Conservation (phyloP, 2,888 invertebrate species). For the Adelphocoris suturalis region DNA sequence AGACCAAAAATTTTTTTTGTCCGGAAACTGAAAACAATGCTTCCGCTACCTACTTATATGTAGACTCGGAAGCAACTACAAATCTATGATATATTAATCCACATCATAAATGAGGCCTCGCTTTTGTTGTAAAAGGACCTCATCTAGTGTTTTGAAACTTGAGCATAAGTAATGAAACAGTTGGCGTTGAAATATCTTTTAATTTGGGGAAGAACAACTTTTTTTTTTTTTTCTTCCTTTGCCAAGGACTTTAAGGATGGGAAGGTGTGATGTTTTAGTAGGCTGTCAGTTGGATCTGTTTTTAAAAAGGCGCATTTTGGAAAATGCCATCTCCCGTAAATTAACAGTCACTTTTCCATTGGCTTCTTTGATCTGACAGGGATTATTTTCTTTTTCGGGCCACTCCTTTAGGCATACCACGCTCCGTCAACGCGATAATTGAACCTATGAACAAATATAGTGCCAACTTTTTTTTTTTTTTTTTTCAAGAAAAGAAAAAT, state of each 20-base stretch:
- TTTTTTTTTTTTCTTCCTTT: background rate
- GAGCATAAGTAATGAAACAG: conserved; percentile 41
- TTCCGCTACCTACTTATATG: too few relatives aligned
- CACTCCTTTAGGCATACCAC: background rate
- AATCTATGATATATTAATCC: background rate
- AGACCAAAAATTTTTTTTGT: too few relatives aligned
- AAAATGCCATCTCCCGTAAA: conserved; percentile 23
- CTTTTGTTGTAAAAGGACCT: conserved; percentile 33
- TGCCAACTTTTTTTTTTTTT: background rate
- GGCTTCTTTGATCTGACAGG: conserved; percentile 4
- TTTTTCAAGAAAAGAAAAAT: too few relatives aligned
- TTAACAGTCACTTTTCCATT: background rate
- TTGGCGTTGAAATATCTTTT: conserved; percentile 47
- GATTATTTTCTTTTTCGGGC: conserved; percentile 8
- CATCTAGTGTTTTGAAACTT: conserved; percentile 31
- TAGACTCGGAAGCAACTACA: background rate
- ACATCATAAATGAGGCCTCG: background rate
- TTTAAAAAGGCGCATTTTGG: background rate
- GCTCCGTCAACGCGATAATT: background rate
- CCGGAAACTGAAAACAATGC: too few relatives aligned
- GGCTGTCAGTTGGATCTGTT: conserved; percentile 2
- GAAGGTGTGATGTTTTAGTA: conserved; percentile 1
- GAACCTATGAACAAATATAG: background rate
- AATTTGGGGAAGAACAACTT: background rate
- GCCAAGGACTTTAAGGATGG: background rate